These are phyloP conservation scores for Antedon mediterranea DNA, from an alignment of 53 echinoderm and acorn worm genomes.

Conservation along the genomic window DNA sequence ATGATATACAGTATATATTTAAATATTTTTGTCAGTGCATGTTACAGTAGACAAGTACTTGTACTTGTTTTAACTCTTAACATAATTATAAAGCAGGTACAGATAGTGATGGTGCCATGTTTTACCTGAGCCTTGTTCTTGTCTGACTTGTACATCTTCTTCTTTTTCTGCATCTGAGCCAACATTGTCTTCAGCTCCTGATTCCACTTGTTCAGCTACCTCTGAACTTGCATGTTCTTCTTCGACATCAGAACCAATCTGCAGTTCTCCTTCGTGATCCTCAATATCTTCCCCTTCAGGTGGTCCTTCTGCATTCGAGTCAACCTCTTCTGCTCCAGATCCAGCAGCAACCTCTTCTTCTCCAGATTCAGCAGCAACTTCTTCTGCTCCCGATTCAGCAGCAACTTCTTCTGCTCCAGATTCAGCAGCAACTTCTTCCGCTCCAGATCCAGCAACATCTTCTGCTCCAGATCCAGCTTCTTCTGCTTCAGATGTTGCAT, in stretches of 20 bases:
- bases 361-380: conserved; percentile 19
- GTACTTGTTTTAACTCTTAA: no score
- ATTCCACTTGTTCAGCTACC: conserved; percentile 15
- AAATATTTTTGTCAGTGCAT: no score
- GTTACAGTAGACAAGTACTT: no score
- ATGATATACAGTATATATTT: no score
- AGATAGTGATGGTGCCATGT: no score
- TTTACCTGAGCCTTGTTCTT: neutral
- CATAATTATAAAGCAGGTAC: no score
- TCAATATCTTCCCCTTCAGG: neutral
- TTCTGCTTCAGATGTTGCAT: neutral
- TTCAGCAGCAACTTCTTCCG: neutral
- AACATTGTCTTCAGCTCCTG: conserved; percentile 31
- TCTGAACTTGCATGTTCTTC: conserved; percentile 10
- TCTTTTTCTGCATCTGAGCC: conserved; percentile 22
- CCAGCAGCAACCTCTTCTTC: conserved; percentile 2
- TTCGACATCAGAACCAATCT: neutral
- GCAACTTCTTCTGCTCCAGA: neutral
- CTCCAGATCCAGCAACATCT: conserved; percentile 12
- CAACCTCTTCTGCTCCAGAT: conserved; percentile 3
- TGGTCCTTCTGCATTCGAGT: neutral
- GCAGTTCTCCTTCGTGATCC: neutral
- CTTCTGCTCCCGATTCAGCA: neutral
- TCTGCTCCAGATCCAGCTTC: conserved; percentile 3
- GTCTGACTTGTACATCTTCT: neutral